These are phyloP conservation scores for Flabesymbios commensalis DNA, from an alignment of 2,888 invertebrate species.

Conservation along the genomic window DNA sequence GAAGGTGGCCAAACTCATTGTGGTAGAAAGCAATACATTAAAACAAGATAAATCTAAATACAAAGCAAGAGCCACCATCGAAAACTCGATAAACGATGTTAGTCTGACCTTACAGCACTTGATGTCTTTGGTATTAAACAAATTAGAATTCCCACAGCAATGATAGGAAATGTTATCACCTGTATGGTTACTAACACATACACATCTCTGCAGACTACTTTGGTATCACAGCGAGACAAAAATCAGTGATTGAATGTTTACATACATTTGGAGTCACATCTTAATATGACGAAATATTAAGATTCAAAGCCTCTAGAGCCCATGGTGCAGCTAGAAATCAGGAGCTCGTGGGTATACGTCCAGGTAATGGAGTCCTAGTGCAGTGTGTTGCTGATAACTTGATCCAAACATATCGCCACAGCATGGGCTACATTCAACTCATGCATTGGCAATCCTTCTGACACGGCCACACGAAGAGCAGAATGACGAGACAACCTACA, in stretches of 20 bases:
- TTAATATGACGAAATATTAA: constrained; percentile 2
- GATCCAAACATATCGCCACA: constrained; percentile 5
- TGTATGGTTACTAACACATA: not conserved
- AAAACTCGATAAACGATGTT: no score
- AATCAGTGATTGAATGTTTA: not conserved
- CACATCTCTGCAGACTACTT: not conserved
- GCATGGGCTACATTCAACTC: no score
- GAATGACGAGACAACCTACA: no score
- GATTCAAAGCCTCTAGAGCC: not conserved
- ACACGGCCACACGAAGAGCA: no score
- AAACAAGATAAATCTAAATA: no score
- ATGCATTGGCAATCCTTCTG: no score
- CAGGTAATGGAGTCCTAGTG: not conserved
- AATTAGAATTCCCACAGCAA: not conserved
- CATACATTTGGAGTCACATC: not conserved
- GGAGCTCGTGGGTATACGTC: not conserved
- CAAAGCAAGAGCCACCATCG: no score
- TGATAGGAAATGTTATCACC: not conserved
- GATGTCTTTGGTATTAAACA: no score
- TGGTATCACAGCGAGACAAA: not conserved
- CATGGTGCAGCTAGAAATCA: not conserved
- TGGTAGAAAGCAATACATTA: no score
- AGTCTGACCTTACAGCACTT: no score
- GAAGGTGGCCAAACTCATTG: no score
- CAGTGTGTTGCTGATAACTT: constrained; percentile 2